Conservation (phyloP, 2,113 vertebrate genomes). For the Pogonocichla stellata region DNA sequence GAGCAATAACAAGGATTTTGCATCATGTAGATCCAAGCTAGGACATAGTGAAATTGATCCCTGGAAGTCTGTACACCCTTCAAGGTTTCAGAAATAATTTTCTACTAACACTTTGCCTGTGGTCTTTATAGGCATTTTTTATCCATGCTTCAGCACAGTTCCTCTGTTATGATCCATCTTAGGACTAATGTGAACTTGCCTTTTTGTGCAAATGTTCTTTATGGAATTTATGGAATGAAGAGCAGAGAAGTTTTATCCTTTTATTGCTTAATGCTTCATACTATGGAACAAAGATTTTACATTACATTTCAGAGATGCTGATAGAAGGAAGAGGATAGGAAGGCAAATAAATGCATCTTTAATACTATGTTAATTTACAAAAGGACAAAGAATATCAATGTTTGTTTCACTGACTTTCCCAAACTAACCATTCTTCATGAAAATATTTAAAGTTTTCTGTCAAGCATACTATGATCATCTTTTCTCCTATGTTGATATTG, state of each 20-base stretch:
- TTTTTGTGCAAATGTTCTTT: slow-evolving; percentile 24
- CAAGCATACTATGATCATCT: background rate
- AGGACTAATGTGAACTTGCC: slow-evolving; percentile 2
- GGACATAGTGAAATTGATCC: background rate
- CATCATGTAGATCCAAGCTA: background rate
- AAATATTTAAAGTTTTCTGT: background rate
- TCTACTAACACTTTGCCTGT: background rate
- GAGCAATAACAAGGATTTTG: background rate
- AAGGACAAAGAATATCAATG: background rate
- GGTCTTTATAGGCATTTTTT: slow-evolving; percentile 2
- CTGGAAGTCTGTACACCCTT: background rate
- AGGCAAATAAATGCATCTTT: background rate
- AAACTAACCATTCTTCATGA: background rate
- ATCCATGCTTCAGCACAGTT: slow-evolving; percentile 23
- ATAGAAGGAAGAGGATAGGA: background rate
- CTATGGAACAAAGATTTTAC: slow-evolving; percentile 28
- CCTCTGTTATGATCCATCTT: background rate
- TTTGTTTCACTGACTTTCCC: background rate
- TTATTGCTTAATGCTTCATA: slow-evolving; percentile 42
- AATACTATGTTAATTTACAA: background rate
- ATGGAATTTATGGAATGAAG: slow-evolving; percentile 17
- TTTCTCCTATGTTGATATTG: background rate
- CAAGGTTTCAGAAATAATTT: slow-evolving; percentile 24
- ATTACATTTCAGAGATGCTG: background rate
- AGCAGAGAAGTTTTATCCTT: slow-evolving; percentile 5